Conservation (phyloP, 1,140 invertebrate species). For the Drosophila sp. region DNA sequence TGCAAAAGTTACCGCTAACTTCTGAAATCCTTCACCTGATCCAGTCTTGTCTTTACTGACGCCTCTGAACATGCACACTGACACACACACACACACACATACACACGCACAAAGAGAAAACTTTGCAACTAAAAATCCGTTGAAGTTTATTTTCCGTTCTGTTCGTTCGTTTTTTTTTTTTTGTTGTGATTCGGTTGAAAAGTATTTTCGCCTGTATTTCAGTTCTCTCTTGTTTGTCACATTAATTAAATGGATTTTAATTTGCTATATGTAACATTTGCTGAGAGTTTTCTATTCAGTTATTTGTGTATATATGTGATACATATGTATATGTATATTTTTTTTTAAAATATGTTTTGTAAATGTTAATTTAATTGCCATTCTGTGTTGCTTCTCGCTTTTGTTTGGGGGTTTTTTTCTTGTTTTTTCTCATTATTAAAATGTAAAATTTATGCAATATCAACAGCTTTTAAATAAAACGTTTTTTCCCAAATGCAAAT, state of each 20-base stretch:
- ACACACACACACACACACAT: background rate
- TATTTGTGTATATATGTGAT: conserved; percentile 28
- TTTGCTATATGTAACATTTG: conserved; percentile 28
- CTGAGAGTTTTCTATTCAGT: conserved; percentile 32
- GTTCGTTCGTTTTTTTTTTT: background rate
- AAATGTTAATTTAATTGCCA: conserved; percentile 73
- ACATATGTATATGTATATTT: conserved; percentile 11
- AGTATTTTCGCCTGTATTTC: conserved; percentile 23
- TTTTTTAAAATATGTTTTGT: conserved; percentile 12
- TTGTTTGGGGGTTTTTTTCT: conserved; percentile 35
- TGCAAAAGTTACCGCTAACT: no score
- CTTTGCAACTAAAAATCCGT: conserved; percentile 6
- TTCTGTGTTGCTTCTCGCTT: conserved; percentile 39
- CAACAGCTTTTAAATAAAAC: conserved; percentile 33
- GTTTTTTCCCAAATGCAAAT: background rate
- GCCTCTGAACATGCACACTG: background rate
- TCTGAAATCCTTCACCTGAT: background rate
- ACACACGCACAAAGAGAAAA: background rate
- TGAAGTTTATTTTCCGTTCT: conserved; percentile 14
- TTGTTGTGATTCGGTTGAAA: conserved; percentile 23
- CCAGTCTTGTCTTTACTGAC: background rate
- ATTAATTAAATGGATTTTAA: conserved; percentile 67
- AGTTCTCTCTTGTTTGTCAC: conserved; percentile 28
- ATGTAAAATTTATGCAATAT: conserved; percentile 26
- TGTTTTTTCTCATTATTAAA: background rate